A percentile compares a stretch with the other conserved stretches of the same genome.
phyloP scores from a whole-genome alignment of 92 coral and sea anemone species.

The Phymanthus crucifer region DNA sequence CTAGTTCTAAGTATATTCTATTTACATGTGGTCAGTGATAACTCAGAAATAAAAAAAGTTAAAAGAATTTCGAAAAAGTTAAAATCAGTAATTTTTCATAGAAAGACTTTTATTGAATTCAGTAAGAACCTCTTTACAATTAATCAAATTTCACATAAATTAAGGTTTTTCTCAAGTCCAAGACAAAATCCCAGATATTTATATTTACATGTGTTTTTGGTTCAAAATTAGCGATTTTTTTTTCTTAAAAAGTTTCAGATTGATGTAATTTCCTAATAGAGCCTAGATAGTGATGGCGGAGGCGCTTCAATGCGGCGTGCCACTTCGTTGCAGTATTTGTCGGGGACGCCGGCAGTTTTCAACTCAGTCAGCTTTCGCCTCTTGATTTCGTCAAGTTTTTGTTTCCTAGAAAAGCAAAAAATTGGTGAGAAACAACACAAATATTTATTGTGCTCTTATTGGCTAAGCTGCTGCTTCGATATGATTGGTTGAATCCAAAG shows the following conservation, averaged over 20 bases:
- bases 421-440: neutral
- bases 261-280: constrained; percentile 12
- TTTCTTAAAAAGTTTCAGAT: neutral
- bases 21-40: too few species aligned
- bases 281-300: constrained; percentile 76
- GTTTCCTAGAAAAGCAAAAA: constrained; percentile 58
- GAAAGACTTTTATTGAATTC: too few species aligned
- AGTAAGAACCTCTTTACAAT: too few species aligned
- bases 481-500: neutral
- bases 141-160: too few species aligned
- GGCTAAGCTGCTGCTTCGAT: neutral
- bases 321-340: constrained; percentile 98
- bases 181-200: too few species aligned
- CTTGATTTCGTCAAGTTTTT: constrained; percentile 93
- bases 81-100: too few species aligned
- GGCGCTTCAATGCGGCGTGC: constrained; percentile 98
- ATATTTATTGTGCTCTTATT: neutral
- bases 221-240: neutral
- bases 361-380: constrained; percentile 79
- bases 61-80: too few species aligned
- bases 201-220: too few species aligned
- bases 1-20: too few species aligned
- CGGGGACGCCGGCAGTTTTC: constrained; percentile 94
- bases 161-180: too few species aligned
- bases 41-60: too few species aligned